phyloP scores from a whole-genome alignment of 2,888 invertebrate species.

The Embidobia sp. region DNA sequence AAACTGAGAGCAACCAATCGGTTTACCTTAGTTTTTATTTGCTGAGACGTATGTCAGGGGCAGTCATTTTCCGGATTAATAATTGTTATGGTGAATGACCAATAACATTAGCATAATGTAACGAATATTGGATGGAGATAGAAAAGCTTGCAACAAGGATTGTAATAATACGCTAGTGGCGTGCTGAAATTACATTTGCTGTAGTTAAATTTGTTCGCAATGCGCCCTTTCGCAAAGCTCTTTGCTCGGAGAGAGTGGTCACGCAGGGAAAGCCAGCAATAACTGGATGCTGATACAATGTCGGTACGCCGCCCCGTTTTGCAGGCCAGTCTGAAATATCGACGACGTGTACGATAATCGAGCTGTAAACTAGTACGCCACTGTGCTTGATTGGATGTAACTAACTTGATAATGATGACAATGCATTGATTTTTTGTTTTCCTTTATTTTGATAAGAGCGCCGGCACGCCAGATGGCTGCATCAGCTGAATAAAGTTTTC shows the following conservation, averaged over 20 bases:
- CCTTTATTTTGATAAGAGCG: slow-evolving; percentile 55
- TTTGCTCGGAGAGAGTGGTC: slow-evolving; percentile 43
- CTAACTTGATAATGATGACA: slow-evolving; percentile 63
- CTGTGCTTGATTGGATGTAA: slow-evolving; percentile 64
- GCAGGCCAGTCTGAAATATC: slow-evolving; percentile 55
- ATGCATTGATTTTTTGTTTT: slow-evolving; percentile 57
- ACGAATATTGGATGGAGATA: slow-evolving; percentile 10
- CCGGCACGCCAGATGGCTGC: slow-evolving; percentile 35
- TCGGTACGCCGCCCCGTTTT: slow-evolving; percentile 55
- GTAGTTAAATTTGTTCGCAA: slow-evolving; percentile 56
- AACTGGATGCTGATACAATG: slow-evolving; percentile 71
- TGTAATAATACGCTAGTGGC: slow-evolving; percentile 24
- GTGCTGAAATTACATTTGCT: slow-evolving; percentile 52
- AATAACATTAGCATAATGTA: neutral
- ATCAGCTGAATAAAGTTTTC: slow-evolving; percentile 47
- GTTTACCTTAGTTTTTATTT: too few species aligned
- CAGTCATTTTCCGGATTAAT: too few species aligned
- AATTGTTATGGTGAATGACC: neutral
- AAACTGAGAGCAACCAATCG: too few species aligned
- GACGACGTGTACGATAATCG: slow-evolving; percentile 59
- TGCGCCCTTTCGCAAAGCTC: slow-evolving; percentile 59
- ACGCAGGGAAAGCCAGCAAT: slow-evolving; percentile 60
- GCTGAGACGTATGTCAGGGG: too few species aligned
- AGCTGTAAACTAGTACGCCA: slow-evolving; percentile 57
- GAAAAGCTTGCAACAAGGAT: slow-evolving; percentile 17